Base-by-base conservation (phyloP, 1,140 invertebrate genomes). In the Oreohelix idahoensis region DNA sequence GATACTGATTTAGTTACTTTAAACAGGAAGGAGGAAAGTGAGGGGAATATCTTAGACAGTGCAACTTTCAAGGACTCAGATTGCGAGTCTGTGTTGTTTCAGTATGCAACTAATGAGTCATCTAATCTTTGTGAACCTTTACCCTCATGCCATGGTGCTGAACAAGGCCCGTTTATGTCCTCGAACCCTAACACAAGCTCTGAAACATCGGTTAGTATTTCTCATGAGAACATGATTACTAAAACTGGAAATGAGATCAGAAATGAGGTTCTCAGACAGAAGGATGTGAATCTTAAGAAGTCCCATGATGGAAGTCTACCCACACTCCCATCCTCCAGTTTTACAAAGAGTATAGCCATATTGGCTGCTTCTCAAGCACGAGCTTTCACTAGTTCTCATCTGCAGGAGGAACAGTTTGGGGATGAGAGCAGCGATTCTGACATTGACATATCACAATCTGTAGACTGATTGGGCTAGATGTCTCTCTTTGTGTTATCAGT, bases 361-460 rank as follows among this genome's bases (percentile, higher is more conserved):
- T 15, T 39, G 71, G 71, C 38, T 73, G 71, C 38, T 45, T n/a
- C 36, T 23, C 20, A 42, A 45, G 71, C 71, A 73, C 39, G 23
- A 73, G 23, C 71, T 73, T 26, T 73, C 17, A 38, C 42, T 29
- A 32, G 23, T n/a, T 35, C 69, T 38, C 20, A 45, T 39, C 20
- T 73, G 15, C 36, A 73, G 36, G 71, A 73, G 71, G 71, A 73
- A 26, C 71, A 73, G 38, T 73, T 73, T 73, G 71, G 71, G 11
- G 71, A 73, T 73, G 71, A 42, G 5, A 42, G 36, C 29, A 42
- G 36, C 26, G 71, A 73, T 23, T 73, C 71, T 15, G 63, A 66
- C 8, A 58, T 5, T 66, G 53, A 58, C 53, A 23, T 49, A 17
- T 11, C 45, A 49, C 17, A 49, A 49, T 8, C 45, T 49, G 45